phyloP scores from a whole-genome alignment of 2,113 vertebrate genomes.

The Plecotus auritus region DNA sequence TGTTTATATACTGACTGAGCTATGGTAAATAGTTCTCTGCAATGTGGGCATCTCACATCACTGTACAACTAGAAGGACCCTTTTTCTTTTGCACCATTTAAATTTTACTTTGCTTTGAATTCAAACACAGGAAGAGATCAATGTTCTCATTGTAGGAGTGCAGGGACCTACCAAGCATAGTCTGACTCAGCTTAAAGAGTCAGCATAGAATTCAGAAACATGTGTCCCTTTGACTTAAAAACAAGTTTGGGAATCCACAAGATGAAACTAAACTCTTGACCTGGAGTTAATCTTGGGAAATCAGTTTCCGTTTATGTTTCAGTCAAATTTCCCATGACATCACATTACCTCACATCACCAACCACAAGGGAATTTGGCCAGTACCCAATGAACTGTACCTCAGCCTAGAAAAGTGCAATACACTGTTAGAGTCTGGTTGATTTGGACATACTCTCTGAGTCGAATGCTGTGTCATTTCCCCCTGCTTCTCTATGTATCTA shows the following conservation, averaged over 20 bases:
- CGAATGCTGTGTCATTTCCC: not conserved
- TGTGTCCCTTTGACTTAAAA: not conserved
- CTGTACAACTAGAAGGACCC: not conserved
- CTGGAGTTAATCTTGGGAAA: not conserved
- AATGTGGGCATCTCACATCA: not conserved
- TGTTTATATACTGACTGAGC: not conserved
- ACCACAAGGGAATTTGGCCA: not conserved
- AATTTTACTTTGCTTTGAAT: conserved; percentile 39
- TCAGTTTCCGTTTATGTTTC: not conserved
- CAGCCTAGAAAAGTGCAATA: not conserved
- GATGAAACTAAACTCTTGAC: conserved; percentile 3
- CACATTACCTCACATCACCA: not conserved
- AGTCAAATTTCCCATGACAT: not conserved
- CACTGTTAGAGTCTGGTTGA: not conserved
- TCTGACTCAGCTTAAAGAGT: not conserved
- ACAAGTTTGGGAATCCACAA: not conserved
- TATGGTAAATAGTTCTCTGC: not conserved
- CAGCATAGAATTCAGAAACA: not conserved
- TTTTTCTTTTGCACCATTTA: not conserved
- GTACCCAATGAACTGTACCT: not conserved
- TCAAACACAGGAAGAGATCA: not conserved
- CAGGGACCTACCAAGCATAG: not conserved
- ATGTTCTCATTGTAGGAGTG: not conserved
- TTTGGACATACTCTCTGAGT: not conserved
- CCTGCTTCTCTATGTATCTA: not conserved